A percentile compares a stretch with the other conserved stretches of the same genome.
Conservation (phyloP, 2,113 vertebrate genomes). For the Prinia subflava region DNA sequence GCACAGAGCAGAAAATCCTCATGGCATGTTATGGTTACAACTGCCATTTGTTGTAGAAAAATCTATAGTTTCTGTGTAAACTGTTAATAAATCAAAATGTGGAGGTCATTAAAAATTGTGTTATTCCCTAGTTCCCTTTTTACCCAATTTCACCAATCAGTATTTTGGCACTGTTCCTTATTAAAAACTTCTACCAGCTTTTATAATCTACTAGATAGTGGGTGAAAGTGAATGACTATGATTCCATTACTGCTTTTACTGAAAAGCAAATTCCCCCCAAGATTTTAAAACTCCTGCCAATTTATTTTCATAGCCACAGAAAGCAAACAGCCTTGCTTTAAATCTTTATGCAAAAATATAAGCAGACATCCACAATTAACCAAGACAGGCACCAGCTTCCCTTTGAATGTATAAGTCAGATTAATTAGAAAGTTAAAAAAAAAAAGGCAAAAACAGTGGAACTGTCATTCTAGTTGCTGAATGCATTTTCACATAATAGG, state of each 20-base stretch:
- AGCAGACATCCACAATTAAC: neutral
- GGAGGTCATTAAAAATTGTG: neutral
- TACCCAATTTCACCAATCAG: neutral
- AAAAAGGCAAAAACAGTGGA: neutral
- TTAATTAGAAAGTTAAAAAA: neutral
- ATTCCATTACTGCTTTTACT: neutral
- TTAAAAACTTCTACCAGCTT: neutral
- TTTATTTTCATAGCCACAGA: neutral
- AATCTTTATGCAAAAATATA: neutral
- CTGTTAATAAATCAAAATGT: neutral
- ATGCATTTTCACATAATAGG: slow-evolving; percentile 8
- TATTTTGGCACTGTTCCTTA: neutral
- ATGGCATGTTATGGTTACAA: neutral
- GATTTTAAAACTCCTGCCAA: neutral
- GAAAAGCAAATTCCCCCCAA: neutral
- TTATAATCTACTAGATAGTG: neutral
- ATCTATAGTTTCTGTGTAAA: neutral
- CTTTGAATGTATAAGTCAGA: neutral
- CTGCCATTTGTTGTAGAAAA: neutral
- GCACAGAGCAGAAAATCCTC: neutral
- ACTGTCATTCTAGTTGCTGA: neutral
- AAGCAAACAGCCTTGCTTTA: neutral
- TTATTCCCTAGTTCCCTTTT: neutral
- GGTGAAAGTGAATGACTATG: neutral
- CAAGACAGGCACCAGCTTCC: neutral